Conservation (phyloP, 1,140 invertebrate genomes). For the Bathynomus jamesi region DNA sequence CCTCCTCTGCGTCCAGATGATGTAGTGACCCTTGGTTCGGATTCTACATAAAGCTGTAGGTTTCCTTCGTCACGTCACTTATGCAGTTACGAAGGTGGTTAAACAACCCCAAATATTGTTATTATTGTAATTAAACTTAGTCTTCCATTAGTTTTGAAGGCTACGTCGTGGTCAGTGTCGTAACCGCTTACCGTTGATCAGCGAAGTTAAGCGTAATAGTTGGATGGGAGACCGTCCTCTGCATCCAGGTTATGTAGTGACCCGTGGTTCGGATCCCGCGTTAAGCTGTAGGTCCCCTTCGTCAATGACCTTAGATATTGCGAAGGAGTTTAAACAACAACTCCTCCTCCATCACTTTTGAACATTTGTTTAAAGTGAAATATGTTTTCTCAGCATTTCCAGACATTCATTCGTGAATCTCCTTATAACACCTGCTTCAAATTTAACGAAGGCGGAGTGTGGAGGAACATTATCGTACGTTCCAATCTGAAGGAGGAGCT, state of each 20-base stretch:
- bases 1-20: too few species aligned
- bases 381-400: slow-evolving; percentile 43
- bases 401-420: slow-evolving; percentile 45
- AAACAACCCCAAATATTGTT: too few species aligned
- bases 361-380: not conserved
- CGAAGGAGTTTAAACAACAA: not conserved
- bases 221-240: too few species aligned
- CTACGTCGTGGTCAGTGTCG: too few species aligned
- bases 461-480: slow-evolving; percentile 47
- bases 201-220: too few species aligned
- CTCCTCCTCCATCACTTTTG: not conserved
- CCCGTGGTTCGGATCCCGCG: not conserved
- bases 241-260: not conserved
- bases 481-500: slow-evolving; percentile 44
- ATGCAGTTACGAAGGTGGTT: too few species aligned
- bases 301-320: not conserved
- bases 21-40: too few species aligned
- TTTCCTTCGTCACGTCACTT: too few species aligned
- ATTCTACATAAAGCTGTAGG: too few species aligned
- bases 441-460: slow-evolving; percentile 47
- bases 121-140: too few species aligned
- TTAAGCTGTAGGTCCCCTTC: not conserved
- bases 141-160: too few species aligned
- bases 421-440: slow-evolving; percentile 44
- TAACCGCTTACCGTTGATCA: too few species aligned